Conservation (phyloP, 2,888 invertebrate genomes). For the Synergus laeviventris region DNA sequence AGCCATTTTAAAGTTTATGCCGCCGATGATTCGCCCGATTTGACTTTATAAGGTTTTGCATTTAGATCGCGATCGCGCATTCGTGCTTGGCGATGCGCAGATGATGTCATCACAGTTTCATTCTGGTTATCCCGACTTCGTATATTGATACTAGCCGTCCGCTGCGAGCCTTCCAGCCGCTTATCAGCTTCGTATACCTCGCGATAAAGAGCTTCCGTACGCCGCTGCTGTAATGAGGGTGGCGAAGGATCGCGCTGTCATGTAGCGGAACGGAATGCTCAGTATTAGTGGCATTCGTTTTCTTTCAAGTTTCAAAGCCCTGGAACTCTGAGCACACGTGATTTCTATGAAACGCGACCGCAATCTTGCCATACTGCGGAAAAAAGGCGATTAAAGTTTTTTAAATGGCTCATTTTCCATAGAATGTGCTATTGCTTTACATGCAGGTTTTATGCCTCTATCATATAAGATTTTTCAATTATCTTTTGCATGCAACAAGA, state of each 20-base stretch:
- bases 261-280: slow-evolving; percentile 40
- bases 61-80: slow-evolving; percentile 10
- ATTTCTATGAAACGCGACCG: slow-evolving; percentile 26
- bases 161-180: slow-evolving; percentile 18
- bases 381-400: background rate
- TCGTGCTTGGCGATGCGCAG: slow-evolving; percentile 17
- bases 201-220: slow-evolving; percentile 37
- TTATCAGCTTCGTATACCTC: slow-evolving; percentile 28
- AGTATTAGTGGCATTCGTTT: slow-evolving; percentile 34
- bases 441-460: no score
- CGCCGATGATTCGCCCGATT: slow-evolving; percentile 4
- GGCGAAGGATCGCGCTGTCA: slow-evolving; percentile 50
- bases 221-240: slow-evolving; percentile 38
- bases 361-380: slow-evolving; percentile 10
- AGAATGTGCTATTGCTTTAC: background rate
- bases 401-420: background rate
- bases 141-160: slow-evolving; percentile 28
- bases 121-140: slow-evolving; percentile 30
- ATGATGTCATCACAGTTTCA: slow-evolving; percentile 34
- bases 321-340: slow-evolving; percentile 21
- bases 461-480: no score
- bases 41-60: slow-evolving; percentile 15
- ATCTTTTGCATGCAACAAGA: background rate
- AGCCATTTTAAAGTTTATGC: slow-evolving; percentile 4
- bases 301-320: slow-evolving; percentile 22